Conservation (phyloP, 30 jellyfish, hydroid and myxozoan species). For the Cassiopea xamachana region DNA sequence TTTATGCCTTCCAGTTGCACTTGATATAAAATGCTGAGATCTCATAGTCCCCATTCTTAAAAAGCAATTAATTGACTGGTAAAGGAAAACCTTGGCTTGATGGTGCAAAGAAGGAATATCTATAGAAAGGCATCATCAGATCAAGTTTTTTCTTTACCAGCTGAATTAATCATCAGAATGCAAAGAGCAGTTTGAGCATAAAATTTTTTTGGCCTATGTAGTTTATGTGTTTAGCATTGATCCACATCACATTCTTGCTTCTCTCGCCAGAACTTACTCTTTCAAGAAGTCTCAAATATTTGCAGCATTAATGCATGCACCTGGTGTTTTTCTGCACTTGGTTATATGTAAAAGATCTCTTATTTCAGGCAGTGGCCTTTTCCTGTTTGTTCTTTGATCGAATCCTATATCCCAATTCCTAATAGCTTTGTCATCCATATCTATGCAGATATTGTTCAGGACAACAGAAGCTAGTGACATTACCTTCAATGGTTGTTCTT, state of each 20-base stretch:
- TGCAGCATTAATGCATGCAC: background rate
- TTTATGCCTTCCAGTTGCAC: too few relatives aligned
- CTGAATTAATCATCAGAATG: too few relatives aligned
- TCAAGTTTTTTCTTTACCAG: too few relatives aligned
- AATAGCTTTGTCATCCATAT: background rate
- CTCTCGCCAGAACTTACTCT: constrained; percentile 19
- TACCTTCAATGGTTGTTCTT: constrained; percentile 11
- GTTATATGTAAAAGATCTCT: constrained; percentile 2
- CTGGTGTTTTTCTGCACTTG: constrained; percentile 3
- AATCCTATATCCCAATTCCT: background rate
- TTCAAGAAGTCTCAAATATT: constrained; percentile 17
- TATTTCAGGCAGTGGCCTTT: background rate
- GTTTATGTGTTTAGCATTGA: too few relatives aligned
- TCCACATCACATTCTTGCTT: constrained; percentile 20
- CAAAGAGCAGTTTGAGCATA: too few relatives aligned
- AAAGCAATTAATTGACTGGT: too few relatives aligned
- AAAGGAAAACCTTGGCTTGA: too few relatives aligned
- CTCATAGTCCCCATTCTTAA: too few relatives aligned
- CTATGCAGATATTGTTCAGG: constrained; percentile 64
- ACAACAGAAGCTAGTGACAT: constrained; percentile 53
- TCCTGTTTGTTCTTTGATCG: background rate
- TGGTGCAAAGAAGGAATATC: too few relatives aligned
- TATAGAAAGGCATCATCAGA: too few relatives aligned
- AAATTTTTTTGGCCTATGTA: too few relatives aligned
- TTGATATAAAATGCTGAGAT: too few relatives aligned